Percentiles rank a stretch among this genome's conserved stretches.
Evolutionary conservation across 1,140 invertebrate genomes (phyloP).

Genomic region (Hesperophylax magnus): DNA sequence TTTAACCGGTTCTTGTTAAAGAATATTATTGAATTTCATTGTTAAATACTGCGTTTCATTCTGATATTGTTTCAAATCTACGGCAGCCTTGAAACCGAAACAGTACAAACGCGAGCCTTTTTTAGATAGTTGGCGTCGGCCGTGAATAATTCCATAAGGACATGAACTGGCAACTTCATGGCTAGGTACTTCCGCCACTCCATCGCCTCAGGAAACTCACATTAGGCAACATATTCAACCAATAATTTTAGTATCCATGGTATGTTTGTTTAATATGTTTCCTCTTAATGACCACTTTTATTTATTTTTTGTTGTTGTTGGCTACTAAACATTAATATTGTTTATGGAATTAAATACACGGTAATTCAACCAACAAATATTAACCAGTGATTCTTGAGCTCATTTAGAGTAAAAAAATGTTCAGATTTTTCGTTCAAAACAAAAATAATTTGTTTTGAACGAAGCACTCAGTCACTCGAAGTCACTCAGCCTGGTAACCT

Average conservation of each 20-base stretch:
- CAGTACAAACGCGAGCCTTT: slow-evolving; percentile 5
- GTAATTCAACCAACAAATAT: not conserved
- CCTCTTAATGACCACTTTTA: not conserved
- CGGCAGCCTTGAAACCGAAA: not conserved
- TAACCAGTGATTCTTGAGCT: too few species aligned
- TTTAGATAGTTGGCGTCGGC: slow-evolving; percentile 24
- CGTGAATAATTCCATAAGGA: slow-evolving; percentile 13
- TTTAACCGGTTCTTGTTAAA: not conserved
- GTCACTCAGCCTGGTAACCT: too few species aligned
- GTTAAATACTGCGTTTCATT: not conserved
- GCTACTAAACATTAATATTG: not conserved
- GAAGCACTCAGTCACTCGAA: too few species aligned
- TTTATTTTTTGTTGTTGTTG: not conserved
- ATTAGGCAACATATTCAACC: not conserved
- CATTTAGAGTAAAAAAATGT: too few species aligned
- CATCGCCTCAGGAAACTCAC: not conserved
- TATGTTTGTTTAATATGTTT: not conserved
- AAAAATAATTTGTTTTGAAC: too few species aligned
- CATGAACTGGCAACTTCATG: not conserved
- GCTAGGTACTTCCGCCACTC: slow-evolving; percentile 3
- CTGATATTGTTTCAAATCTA: slow-evolving; percentile 14
- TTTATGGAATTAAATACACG: not conserved
- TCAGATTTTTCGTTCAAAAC: too few species aligned
- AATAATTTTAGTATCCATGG: not conserved
- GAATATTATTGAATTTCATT: not conserved